Evolutionary conservation across 2,888 invertebrate genomes (phyloP).

Genomic region (Agrotis ipsilon): DNA sequence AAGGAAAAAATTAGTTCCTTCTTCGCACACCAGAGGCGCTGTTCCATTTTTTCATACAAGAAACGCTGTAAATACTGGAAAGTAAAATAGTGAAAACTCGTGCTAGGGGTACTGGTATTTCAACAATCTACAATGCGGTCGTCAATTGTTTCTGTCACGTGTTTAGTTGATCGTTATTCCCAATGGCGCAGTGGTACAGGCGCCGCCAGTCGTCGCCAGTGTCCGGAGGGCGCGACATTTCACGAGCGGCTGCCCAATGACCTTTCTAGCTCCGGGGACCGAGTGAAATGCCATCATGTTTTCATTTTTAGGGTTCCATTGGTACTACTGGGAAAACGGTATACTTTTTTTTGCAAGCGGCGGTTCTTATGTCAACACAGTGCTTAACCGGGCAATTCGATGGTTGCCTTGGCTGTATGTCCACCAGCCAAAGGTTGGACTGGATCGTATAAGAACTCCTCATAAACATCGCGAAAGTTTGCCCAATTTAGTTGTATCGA

Average conservation of each 20-base stretch:
- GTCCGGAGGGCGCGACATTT: conserved; percentile 85
- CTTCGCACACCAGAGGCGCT: too few relatives aligned
- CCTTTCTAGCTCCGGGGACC: conserved; percentile 88
- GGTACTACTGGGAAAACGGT: background rate
- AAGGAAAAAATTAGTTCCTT: too few relatives aligned
- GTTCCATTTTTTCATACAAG: too few relatives aligned
- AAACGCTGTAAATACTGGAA: too few relatives aligned
- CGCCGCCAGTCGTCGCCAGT: conserved; percentile 67
- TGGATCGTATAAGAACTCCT: background rate
- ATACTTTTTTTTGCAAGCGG: background rate
- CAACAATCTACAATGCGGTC: too few relatives aligned
- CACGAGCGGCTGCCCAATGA: conserved; percentile 87
- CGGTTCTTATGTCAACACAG: background rate
- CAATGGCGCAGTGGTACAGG: conserved; percentile 74
- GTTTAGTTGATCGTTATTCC: conserved; percentile 67
- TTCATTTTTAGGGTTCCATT: conserved; percentile 74
- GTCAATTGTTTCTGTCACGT: conserved; percentile 14
- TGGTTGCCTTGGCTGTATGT: too few relatives aligned
- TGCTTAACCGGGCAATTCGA: too few relatives aligned
- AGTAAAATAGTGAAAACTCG: too few relatives aligned
- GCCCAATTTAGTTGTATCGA: too few relatives aligned
- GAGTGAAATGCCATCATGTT: conserved; percentile 88
- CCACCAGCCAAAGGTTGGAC: background rate
- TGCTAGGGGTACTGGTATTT: too few relatives aligned
- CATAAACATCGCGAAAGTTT: background rate